Percentiles rank a stretch among this genome's conserved stretches.
Evolutionary conservation across 2,797 vertebrate genomes (phyloP).

Genomic region (Odontamblyopus rebecca): DNA sequence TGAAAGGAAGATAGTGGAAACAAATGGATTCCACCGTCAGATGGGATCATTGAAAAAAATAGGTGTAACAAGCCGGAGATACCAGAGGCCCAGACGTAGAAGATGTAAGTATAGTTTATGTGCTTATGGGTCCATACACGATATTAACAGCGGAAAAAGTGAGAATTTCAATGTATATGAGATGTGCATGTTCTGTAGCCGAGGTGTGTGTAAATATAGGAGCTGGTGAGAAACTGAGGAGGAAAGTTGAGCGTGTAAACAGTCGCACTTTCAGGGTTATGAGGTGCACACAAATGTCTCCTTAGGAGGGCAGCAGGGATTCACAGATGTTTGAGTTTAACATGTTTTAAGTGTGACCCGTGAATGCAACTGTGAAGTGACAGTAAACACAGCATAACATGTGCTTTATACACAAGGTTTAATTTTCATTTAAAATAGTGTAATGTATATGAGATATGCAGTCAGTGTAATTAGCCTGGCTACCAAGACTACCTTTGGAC

Average conservation of each 20-base stretch:
- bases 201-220: neutral
- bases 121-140: conserved; percentile 9
- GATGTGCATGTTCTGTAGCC: conserved; percentile 6
- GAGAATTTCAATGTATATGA: conserved; percentile 4
- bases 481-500: no score
- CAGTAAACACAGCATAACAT: neutral
- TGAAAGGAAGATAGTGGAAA: conserved; percentile 39
- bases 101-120: conserved; percentile 20
- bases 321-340: conserved; percentile 66
- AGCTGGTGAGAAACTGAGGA: conserved; percentile 7
- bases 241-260: conserved; percentile 38
- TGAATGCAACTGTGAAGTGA: neutral
- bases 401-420: neutral
- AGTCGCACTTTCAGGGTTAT: conserved; percentile 46
- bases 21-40: conserved; percentile 30
- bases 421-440: neutral
- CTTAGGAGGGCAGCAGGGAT: conserved; percentile 68
- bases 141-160: conserved; percentile 10
- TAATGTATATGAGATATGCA: neutral
- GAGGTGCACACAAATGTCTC: conserved; percentile 51
- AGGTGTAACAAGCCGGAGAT: conserved; percentile 40
- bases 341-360: neutral
- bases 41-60: conserved; percentile 46
- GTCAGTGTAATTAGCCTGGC: neutral
- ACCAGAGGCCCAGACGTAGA: conserved; percentile 36